Evolutionary conservation across 2,797 vertebrate genomes (phyloP), one percentile per base, ranked within the genome.

Genomic region (Pogoniulus pusillus): DNA sequence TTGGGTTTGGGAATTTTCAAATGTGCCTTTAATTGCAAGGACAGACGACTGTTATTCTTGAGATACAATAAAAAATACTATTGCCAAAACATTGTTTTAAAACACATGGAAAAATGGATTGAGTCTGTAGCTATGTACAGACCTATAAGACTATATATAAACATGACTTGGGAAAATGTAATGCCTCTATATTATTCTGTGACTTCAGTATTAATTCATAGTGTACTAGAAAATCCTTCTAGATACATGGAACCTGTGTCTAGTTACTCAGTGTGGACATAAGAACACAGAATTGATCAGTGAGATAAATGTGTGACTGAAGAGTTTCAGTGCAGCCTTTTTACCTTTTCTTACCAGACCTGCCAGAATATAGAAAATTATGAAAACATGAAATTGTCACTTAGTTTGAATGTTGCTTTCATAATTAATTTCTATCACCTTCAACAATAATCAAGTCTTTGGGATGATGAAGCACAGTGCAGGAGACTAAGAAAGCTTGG

Each of bases 1-100:
- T 75, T 73, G 49, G 41, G 58, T 49, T n/a, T 91, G 63, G 59
- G 59, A 96, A 79, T 91, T 90, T 78, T 27, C 19, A 87, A 75
- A 59, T 74, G 57, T 92, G 82, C 51, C 34, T 58, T 82, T 90
- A 86, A 84, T 87, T 94, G 47, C 63, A 85, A 76, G 62, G 76
- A 19, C 27, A 37, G 15, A 65, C 92, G 89, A 79, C 62, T 79
- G 47, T 9, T 60, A 12, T 63, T 74, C 72, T 74, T 45, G n/a
- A 83, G 32, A 70, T 3, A 35, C 9, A 62, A 27, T 2, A 23
- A 68, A 68, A 72, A 77, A 41, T 35, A 15, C 26, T 60, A 8
- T 35, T 90, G 45, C 11, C 51, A 39, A 32, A 1, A 51, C 39
- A 59, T 5, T 63, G 0, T n/a, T n/a, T n/a, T 35, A 49, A 45